phyloP scores from a whole-genome alignment of 1,140 invertebrate genomes.

The Papilio aristodemus region DNA sequence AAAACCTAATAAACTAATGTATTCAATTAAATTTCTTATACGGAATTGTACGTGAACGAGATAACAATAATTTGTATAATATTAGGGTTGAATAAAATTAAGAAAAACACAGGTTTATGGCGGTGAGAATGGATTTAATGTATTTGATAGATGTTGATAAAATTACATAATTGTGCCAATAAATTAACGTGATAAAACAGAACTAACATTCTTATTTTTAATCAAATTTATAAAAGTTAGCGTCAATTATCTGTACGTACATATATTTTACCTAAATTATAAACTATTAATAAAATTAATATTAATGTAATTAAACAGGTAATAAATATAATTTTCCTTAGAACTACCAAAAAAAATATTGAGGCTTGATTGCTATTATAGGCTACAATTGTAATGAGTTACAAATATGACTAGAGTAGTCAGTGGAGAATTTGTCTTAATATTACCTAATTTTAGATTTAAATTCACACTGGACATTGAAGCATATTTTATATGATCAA shows the following conservation, averaged over 20 bases:
- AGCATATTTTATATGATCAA: background rate
- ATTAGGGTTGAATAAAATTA: background rate
- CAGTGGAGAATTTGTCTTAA: background rate
- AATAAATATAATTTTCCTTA: background rate
- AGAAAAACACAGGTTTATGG: constrained; percentile 9
- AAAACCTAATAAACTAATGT: too few species aligned
- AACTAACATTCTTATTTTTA: background rate
- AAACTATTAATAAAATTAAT: background rate
- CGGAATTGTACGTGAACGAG: background rate
- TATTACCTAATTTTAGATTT: constrained; percentile 10
- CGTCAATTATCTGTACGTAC: background rate
- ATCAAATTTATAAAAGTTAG: too few species aligned
- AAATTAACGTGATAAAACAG: background rate
- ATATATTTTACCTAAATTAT: background rate
- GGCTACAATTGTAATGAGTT: background rate
- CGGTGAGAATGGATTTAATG: constrained; percentile 26
- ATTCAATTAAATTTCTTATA: background rate
- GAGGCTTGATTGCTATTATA: background rate
- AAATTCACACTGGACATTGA: background rate
- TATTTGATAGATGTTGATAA: background rate
- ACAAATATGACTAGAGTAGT: background rate
- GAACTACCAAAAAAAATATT: background rate
- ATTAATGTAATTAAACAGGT: background rate
- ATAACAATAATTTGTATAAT: background rate
- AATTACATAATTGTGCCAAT: background rate